A percentile compares a stretch with the other conserved stretches of the same genome.
Conservation (phyloP, 1,140 invertebrate species). For the Rhagoletis zephyria region DNA sequence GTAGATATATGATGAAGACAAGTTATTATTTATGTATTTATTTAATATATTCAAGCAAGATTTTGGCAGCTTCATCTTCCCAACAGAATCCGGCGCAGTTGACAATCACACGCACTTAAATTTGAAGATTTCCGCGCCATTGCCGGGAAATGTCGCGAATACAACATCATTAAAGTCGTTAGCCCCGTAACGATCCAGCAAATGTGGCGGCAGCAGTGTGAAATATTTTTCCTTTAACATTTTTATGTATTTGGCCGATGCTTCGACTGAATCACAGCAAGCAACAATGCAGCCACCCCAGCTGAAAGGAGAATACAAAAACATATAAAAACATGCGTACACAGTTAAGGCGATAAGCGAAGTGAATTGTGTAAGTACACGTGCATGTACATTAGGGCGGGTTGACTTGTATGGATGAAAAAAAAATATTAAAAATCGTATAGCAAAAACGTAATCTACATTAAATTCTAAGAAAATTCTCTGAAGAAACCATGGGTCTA, state of each 20-base stretch:
- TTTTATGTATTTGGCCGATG: constrained; percentile 81
- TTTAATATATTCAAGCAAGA: not conserved
- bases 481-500: no score
- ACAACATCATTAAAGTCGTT: constrained; percentile 74
- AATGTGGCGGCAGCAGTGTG: constrained; percentile 72
- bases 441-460: no score
- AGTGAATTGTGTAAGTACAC: not conserved
- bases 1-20: no score
- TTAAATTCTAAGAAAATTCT: no score
- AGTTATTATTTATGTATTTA: no score
- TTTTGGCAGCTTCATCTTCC: not conserved
- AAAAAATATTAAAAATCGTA: no score
- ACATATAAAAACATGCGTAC: constrained; percentile 2
- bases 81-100: not conserved
- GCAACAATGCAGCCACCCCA: constrained; percentile 98
- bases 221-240: constrained; percentile 83
- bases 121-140: constrained; percentile 75
- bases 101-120: not conserved
- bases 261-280: constrained; percentile 80
- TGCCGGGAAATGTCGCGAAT: constrained; percentile 76
- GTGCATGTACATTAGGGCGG: no score
- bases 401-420: no score
- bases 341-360: not conserved
- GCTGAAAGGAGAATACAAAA: constrained; percentile 74
- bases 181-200: constrained; percentile 65